Percentiles rank a stretch among this genome's conserved stretches.
Evolutionary conservation across 2,797 vertebrate species (phyloP).

Genomic region (Cygnus olor): DNA sequence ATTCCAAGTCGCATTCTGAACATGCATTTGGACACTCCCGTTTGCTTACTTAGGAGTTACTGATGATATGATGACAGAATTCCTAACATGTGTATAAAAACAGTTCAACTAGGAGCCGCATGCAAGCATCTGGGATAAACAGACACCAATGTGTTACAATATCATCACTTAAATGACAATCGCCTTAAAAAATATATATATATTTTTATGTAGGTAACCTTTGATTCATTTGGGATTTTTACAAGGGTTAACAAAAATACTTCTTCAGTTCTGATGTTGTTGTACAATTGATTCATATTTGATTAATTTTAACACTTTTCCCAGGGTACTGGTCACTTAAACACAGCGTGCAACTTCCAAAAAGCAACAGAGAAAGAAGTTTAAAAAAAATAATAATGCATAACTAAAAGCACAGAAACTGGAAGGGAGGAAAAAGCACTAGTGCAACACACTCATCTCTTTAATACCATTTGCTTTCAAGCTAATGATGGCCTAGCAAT

Average conservation of each 20-base stretch:
- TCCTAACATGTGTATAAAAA: neutral
- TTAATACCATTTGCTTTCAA: neutral
- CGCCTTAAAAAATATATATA: neutral
- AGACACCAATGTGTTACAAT: neutral
- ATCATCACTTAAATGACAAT: neutral
- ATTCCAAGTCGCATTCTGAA: neutral
- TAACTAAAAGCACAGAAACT: neutral
- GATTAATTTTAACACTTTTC: neutral
- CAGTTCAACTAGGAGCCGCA: neutral
- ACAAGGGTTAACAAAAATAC: neutral
- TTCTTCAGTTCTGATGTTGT: neutral
- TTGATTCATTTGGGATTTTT: neutral
- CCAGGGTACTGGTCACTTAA: neutral
- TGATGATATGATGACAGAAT: neutral
- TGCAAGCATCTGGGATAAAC: slow-evolving; percentile 19
- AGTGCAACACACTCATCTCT: neutral
- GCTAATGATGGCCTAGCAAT: neutral
- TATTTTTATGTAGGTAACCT: neutral
- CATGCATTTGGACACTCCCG: neutral
- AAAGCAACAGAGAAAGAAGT: neutral
- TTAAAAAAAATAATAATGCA: neutral
- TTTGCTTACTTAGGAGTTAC: slow-evolving; percentile 1
- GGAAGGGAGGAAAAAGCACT: neutral
- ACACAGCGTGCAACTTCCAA: neutral
- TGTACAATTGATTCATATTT: neutral